Base-by-base conservation (phyloP, 2,888 invertebrate genomes). In the Linnaemya tessellans region DNA sequence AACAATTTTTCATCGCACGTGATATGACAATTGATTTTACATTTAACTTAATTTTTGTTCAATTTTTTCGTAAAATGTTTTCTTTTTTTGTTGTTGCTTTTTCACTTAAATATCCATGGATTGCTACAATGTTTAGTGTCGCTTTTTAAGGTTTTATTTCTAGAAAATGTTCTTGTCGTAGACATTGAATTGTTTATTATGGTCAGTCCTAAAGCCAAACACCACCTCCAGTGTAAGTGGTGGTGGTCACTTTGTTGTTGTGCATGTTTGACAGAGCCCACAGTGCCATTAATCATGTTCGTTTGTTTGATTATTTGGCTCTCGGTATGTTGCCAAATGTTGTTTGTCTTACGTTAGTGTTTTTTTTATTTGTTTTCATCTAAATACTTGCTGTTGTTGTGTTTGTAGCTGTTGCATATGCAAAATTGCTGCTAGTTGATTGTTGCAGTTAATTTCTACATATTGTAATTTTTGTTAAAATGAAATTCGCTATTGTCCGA, bases 1-100 rank as follows among this genome's bases (percentile, higher is more conserved):
- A 81, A 79, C 81, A 84, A 83, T 86, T 84, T 78, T 87, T 82
- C 82, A 87, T 77, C 77, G 84, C 80, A 80, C 86, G 81, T 81
- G 85, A 85, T 85, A 85, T 85, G 85, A 85, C 85, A 85, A 85
- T 85, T 85, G 85, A 85, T 85, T 85, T 85, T 82, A 82, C 75
- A 82, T 85, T 85, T 82, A 85, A 82, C 85, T 85, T 80, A 85
- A 85, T 85, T 85, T 85, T 73, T 60, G 49, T 83, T 73, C 67
- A 71, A 75, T 71, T 62, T 67, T 71, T 62, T 54, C 58, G 30
- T 54, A 58, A 18, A 25, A 3, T 78, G 46, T 64, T 62, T 22
- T 35, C 5, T 56, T 49, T 43, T 38, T 49, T 56, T 54, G 38
- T 22, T 30, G n/a, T 0, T 58, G 9, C 18, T 30, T 60, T 73